Evolutionary conservation across 2,113 vertebrate genomes (phyloP).

Genomic region (Macaca fascicularis): T2T-MFA8v1.1 NC_088379.1:75645501-75646000

Average conservation of each 20-base stretch:
- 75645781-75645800: neutral
- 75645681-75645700: neutral
- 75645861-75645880: neutral
- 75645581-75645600: neutral
- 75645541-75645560: neutral
- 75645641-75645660: neutral
- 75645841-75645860: neutral
- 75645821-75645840: neutral
- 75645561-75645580: neutral
- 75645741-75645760: neutral
- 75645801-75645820: neutral
- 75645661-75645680: neutral
- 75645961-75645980: neutral
- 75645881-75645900: neutral
- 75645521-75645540: neutral
- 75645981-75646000: neutral
- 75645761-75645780: neutral
- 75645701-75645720: neutral
- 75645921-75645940: neutral
- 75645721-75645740: neutral
- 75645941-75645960: neutral
- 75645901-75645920: neutral
- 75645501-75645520: neutral
- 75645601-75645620: neutral
- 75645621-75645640: neutral